A percentile compares a stretch with the other conserved stretches of the same genome.
Evolutionary conservation across 2,113 vertebrate species (phyloP).

Genomic region (Piaya cayana): DNA sequence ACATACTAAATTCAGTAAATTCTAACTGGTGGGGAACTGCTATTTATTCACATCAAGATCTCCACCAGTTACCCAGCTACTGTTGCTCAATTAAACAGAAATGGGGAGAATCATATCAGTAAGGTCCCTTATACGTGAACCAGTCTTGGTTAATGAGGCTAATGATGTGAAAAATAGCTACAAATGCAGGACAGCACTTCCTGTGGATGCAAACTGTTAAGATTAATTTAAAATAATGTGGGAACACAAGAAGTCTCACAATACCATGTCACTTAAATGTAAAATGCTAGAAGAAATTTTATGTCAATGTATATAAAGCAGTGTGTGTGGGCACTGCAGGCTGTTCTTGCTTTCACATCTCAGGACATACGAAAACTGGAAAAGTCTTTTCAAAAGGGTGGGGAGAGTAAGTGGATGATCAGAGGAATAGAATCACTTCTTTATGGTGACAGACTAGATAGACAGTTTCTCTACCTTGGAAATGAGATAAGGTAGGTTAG

Average conservation of each 20-base stretch:
- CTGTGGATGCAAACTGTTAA: background rate
- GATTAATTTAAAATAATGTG: background rate
- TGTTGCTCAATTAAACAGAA: background rate
- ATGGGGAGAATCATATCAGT: background rate
- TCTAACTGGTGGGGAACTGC: background rate
- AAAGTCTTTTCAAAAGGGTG: background rate
- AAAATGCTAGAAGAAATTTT: background rate
- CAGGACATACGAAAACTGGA: background rate
- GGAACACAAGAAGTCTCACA: background rate
- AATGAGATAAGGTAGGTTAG: background rate
- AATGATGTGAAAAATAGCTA: background rate
- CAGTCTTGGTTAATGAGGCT: background rate
- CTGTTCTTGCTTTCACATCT: background rate
- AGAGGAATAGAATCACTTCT: background rate
- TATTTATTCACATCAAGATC: background rate
- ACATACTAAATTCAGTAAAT: background rate
- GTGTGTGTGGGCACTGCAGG: background rate
- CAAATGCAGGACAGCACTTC: background rate
- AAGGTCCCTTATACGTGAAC: background rate
- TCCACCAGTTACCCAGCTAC: background rate
- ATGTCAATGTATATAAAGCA: background rate
- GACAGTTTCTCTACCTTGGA: background rate
- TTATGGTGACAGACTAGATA: background rate
- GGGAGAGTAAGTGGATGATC: background rate
- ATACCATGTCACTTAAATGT: background rate